These are phyloP conservation scores for Zonitis immaculata DNA, from an alignment of 2,888 invertebrate genomes.

Conservation along the genomic window DNA sequence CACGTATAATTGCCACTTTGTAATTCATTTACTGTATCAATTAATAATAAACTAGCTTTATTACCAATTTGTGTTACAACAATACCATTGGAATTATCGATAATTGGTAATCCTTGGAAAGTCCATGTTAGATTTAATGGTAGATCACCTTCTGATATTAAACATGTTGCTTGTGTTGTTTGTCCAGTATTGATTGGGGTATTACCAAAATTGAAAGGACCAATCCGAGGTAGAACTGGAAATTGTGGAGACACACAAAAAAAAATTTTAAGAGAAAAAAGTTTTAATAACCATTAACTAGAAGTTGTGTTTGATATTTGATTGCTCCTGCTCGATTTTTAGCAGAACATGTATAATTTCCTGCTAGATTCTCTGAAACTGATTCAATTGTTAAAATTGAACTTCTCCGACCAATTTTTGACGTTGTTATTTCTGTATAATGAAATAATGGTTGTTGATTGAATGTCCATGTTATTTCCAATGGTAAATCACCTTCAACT, in stretches of 20 bases:
- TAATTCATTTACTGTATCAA: slow-evolving; percentile 43
- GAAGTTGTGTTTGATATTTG: slow-evolving; percentile 57
- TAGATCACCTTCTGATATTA: slow-evolving; percentile 58
- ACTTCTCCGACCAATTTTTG: slow-evolving; percentile 56
- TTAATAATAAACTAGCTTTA: slow-evolving; percentile 48
- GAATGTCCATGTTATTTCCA: slow-evolving; percentile 70
- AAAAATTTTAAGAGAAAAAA: slow-evolving; percentile 9
- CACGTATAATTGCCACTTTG: slow-evolving; percentile 49
- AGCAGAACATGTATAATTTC: slow-evolving; percentile 63
- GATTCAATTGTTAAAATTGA: slow-evolving; percentile 65
- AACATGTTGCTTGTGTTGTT: slow-evolving; percentile 69
- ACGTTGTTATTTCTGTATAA: slow-evolving; percentile 54
- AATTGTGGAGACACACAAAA: too few species aligned
- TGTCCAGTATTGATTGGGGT: slow-evolving; percentile 73
- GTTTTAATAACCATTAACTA: slow-evolving; percentile 62
- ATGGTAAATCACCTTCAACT: slow-evolving; percentile 68
- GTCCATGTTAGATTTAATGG: slow-evolving; percentile 56
- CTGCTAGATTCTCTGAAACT: slow-evolving; percentile 61
- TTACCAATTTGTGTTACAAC: slow-evolving; percentile 47
- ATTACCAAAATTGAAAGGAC: slow-evolving; percentile 74
- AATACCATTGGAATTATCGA: slow-evolving; percentile 39
- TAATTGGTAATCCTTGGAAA: slow-evolving; percentile 49
- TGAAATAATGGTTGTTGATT: slow-evolving; percentile 59
- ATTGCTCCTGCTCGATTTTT: slow-evolving; percentile 61
- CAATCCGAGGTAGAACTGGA: slow-evolving; percentile 77